phyloP scores from a whole-genome alignment of 2,888 invertebrate genomes.

The Dendrolimus pini region DNA sequence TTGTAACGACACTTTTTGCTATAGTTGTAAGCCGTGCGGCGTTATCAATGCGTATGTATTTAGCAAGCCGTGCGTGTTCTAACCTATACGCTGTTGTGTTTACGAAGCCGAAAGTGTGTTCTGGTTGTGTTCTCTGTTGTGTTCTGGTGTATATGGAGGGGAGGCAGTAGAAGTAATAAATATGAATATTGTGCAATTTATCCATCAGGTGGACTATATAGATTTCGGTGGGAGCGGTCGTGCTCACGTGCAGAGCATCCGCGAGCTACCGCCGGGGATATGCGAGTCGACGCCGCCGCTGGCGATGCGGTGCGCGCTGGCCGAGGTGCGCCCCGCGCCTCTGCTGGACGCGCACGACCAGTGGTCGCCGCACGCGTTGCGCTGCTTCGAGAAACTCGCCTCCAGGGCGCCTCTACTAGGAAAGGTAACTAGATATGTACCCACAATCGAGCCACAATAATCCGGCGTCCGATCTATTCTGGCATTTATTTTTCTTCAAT shows the following conservation, averaged over 20 bases:
- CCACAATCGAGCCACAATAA: background rate
- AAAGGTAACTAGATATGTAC: conserved; percentile 40
- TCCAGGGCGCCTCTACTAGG: conserved; percentile 48
- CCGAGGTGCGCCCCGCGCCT: conserved; percentile 82
- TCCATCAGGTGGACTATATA: conserved; percentile 81
- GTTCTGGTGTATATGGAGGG: too few relatives aligned
- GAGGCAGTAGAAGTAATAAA: too few relatives aligned
- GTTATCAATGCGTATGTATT: too few relatives aligned
- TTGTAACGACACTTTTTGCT: too few relatives aligned
- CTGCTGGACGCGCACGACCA: conserved; percentile 72
- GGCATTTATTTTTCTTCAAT: too few relatives aligned
- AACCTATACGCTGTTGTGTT: too few relatives aligned
- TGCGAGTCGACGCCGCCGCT: conserved; percentile 61
- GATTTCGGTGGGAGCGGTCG: conserved; percentile 83
- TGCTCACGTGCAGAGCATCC: conserved; percentile 60
- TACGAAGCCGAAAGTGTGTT: too few relatives aligned
- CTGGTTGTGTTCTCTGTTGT: too few relatives aligned
- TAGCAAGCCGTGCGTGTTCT: too few relatives aligned
- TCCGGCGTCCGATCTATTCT: too few relatives aligned
- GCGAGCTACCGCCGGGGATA: conserved; percentile 39
- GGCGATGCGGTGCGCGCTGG: conserved; percentile 81
- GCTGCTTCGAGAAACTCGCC: conserved; percentile 64
- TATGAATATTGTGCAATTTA: too few relatives aligned
- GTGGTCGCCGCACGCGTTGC: conserved; percentile 80
- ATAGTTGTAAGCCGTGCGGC: too few relatives aligned